phyloP scores from a whole-genome alignment of 2,797 vertebrate genomes.

The Eulemur albifrons region DNA sequence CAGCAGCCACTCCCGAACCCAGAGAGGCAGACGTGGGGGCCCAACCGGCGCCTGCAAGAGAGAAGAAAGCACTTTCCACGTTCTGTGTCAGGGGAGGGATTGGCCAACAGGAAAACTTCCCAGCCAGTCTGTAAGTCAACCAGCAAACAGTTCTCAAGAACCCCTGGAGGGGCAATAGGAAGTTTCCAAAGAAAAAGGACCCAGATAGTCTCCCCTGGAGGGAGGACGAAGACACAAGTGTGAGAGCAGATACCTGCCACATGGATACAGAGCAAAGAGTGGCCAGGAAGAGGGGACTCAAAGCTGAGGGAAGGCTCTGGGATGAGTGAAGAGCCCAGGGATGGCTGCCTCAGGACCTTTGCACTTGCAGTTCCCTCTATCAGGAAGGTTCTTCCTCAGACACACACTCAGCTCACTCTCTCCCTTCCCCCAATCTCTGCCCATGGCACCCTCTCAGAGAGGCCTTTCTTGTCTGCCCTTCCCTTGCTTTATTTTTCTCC shows the following conservation, averaged over 20 bases:
- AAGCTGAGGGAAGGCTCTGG: background rate
- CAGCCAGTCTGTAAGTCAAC: background rate
- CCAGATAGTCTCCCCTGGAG: background rate
- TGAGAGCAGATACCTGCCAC: background rate
- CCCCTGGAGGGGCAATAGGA: background rate
- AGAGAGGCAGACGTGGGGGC: slow-evolving; percentile 87
- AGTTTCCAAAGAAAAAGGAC: background rate
- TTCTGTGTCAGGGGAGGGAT: background rate
- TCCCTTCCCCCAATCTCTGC: background rate
- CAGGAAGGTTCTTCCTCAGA: background rate
- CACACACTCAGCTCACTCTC: background rate
- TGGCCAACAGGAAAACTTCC: background rate
- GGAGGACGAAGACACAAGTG: background rate
- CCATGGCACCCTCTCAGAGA: background rate
- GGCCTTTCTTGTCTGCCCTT: background rate
- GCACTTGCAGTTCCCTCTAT: background rate
- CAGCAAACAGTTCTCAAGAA: background rate
- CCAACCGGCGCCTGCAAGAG: slow-evolving; percentile 82
- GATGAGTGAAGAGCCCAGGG: background rate
- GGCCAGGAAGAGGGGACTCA: too few relatives aligned
- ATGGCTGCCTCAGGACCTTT: background rate
- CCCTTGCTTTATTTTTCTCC: background rate
- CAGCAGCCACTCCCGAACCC: slow-evolving; percentile 86
- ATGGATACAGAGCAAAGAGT: background rate
- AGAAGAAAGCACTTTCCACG: background rate